A percentile compares a stretch with the other conserved stretches of the same genome.
These are phyloP conservation scores for Tapirus indicus DNA, from an alignment of 2,797 vertebrate genomes.

Conservation along the genomic window DNA sequence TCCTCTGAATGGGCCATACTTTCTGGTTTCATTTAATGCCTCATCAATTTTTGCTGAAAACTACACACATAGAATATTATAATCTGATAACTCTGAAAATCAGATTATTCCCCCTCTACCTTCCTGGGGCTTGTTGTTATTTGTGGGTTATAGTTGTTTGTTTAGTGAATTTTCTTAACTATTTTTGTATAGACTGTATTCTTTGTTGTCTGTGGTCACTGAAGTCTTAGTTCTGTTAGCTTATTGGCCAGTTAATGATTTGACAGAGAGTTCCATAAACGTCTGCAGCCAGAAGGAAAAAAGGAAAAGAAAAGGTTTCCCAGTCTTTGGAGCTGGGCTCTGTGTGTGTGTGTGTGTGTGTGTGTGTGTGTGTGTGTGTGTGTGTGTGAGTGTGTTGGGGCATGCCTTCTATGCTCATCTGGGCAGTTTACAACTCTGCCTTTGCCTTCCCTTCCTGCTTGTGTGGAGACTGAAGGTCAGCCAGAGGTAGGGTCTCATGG, in stretches of 20 bases:
- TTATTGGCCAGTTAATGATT: neutral
- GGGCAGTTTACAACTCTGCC: no score
- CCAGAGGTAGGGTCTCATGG: no score
- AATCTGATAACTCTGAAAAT: neutral
- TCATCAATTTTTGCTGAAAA: neutral
- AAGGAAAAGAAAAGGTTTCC: no score
- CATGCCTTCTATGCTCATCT: no score
- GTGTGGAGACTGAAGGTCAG: no score
- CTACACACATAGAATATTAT: neutral
- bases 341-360: no score
- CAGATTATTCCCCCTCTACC: neutral
- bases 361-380: no score
- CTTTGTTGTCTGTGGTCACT: neutral
- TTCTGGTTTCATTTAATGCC: neutral
- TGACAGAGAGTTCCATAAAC: neutral
- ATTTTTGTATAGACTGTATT: neutral
- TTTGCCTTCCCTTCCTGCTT: no score
- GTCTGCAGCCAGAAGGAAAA: no score
- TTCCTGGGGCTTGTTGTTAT: neutral
- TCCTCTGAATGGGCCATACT: neutral
- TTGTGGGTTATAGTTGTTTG: neutral
- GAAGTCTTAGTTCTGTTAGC: neutral
- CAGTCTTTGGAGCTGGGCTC: no score
- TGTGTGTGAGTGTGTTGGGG: no score
- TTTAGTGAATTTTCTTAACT: neutral